phyloP scores from a whole-genome alignment of 2,888 invertebrate species.

The Sturmia bella region DNA sequence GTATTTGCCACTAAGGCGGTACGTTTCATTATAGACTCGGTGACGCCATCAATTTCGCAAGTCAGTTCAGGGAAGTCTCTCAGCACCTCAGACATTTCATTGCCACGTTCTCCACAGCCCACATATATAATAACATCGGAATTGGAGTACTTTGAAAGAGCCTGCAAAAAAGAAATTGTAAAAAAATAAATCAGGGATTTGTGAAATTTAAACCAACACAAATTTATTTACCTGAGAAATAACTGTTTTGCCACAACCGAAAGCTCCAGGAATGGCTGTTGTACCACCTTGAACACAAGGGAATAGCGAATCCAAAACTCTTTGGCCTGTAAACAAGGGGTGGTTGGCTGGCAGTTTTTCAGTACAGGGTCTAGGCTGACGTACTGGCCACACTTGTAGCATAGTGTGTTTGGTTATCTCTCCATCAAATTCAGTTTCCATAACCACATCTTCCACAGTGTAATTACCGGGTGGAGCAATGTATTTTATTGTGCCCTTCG shows the following conservation, averaged over 20 bases:
- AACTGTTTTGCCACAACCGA: conserved; percentile 95
- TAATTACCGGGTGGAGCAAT: conserved; percentile 96
- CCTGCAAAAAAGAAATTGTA: conserved; percentile 77
- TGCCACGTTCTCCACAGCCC: conserved; percentile 99
- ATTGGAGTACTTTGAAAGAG: conserved; percentile 98
- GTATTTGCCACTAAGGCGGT: conserved; percentile 99
- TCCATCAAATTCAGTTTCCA: conserved; percentile 99
- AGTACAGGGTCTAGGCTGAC: conserved; percentile 95
- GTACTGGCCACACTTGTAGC: conserved; percentile 99
- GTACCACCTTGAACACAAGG: conserved; percentile 99
- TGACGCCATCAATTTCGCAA: conserved; percentile 96
- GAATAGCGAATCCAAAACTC: conserved; percentile 97
- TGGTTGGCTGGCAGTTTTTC: conserved; percentile 99
- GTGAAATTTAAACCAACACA: not conserved
- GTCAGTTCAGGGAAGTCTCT: conserved; percentile 98
- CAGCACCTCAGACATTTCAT: conserved; percentile 99
- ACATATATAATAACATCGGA: conserved; percentile 99
- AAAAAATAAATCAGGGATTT: not conserved
- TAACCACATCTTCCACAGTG: conserved; percentile 92
- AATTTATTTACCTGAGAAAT: conserved; percentile 83
- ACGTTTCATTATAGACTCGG: conserved; percentile 99
- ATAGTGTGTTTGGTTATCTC: conserved; percentile 93
- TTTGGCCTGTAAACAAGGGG: conserved; percentile 97
- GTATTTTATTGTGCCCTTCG: conserved; percentile 96
- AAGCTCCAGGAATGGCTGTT: conserved; percentile 98